A percentile compares a stretch with the other conserved stretches of the same genome.
Evolutionary conservation across 1,140 invertebrate genomes (phyloP).

Genomic region (Brachionus koreanus): DNA sequence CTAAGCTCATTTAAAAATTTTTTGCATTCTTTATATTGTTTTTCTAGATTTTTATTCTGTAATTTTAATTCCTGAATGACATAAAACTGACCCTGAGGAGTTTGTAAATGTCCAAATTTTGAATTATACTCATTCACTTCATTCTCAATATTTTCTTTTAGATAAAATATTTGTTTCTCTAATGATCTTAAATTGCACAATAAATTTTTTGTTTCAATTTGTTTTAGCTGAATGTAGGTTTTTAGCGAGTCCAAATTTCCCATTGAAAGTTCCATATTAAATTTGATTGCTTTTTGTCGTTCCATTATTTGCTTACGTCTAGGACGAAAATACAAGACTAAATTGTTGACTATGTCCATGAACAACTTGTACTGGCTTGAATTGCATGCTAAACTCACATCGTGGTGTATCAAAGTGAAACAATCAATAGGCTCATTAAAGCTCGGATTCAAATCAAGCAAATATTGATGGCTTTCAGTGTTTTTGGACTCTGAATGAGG

Average conservation of each 20-base stretch:
- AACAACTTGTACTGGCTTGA: constrained; percentile 90
- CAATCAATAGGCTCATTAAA: constrained; percentile 82
- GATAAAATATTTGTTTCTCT: constrained; percentile 22
- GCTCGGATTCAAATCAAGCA: background rate
- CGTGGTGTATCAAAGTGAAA: constrained; percentile 95
- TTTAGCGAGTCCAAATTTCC: constrained; percentile 30
- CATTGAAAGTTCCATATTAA: constrained; percentile 34
- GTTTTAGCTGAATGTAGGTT: constrained; percentile 37
- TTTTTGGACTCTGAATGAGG: background rate
- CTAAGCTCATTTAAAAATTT: constrained; percentile 22
- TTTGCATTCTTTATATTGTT: constrained; percentile 38
- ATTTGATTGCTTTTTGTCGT: constrained; percentile 19
- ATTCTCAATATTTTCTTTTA: constrained; percentile 33
- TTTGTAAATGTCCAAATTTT: background rate
- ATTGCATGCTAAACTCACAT: constrained; percentile 93
- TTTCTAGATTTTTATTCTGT: constrained; percentile 35
- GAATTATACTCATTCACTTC: constrained; percentile 17
- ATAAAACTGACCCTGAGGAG: background rate
- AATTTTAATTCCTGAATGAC: constrained; percentile 24
- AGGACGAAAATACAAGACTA: constrained; percentile 91
- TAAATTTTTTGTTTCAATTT: constrained; percentile 24
- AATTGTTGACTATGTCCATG: constrained; percentile 92
- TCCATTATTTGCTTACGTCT: constrained; percentile 71
- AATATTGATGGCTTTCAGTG: background rate
- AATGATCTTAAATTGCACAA: constrained; percentile 4